Evolutionary conservation across 2,888 invertebrate genomes (phyloP), one percentile per base, ranked within the genome.

Genomic region (Patella pellucida): DNA sequence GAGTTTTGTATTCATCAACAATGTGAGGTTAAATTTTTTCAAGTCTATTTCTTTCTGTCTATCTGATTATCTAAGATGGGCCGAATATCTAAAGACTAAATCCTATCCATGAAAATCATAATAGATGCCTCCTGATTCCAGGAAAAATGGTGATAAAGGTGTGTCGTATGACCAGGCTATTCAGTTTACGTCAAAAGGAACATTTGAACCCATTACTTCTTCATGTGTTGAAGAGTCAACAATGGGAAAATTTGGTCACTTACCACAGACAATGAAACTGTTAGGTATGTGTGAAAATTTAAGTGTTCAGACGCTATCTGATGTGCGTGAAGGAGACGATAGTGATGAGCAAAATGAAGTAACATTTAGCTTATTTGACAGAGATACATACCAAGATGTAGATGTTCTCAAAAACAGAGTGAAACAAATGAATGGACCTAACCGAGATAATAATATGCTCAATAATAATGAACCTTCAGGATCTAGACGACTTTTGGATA

Each of bases 351-450:
- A 68, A 52, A 41, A 69, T 56, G 67, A 68, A 27, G 68, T 41
- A 19, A 74, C 74, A 68, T n/a, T 77, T 15, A 77, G 62, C 16
- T 50, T 77, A 50, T 69, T 79, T 62, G 76, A 76, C 14, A 69
- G 72, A 27, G 41, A 9, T 41, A 41, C 41, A 41, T 76, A 72
- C 71, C 84, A 85, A 73, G 83, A 86, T 79, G 80, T 85, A 54
- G 85, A 85, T 72, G 70, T 73, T 67, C 71, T 86, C 41, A 78
- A 81, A 75, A 62, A 83, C 3, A 81, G 75, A 72, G 77, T 78
- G 76, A 76, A 76, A 52, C 68, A 67, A 14, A 62, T 62, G 62
- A 62, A 62, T 62, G 23, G 23, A 19, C 19, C 23, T 62, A 12
- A 62, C 11, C 23, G 19, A 62, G 62, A 62, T 12, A 62, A 23